Percentiles rank a stretch among this genome's conserved stretches.
Conservation (phyloP, 2,113 vertebrate species). For the Solenodon paradoxus region DNA sequence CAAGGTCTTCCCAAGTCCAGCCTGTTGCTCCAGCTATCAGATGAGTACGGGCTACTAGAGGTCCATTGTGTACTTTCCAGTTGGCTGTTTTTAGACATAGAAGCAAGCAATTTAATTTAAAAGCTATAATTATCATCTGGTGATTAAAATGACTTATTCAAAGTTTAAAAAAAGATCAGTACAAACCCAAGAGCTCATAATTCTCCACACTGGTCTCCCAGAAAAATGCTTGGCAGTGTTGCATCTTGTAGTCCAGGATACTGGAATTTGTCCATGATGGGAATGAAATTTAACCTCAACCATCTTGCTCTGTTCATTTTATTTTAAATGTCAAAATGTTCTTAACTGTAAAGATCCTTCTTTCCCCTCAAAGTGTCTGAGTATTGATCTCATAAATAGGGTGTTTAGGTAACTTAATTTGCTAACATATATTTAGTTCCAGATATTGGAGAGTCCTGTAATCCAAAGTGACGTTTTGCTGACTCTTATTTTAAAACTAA, state of each 20-base stretch:
- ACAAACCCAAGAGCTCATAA: constrained; percentile 18
- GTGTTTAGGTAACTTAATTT: constrained; percentile 41
- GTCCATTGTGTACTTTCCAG: constrained; percentile 41
- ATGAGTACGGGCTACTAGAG: background rate
- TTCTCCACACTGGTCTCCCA: constrained; percentile 6
- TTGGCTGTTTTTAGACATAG: constrained; percentile 50
- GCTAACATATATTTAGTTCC: constrained; percentile 14
- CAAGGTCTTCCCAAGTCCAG: constrained; percentile 3
- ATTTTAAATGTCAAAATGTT: constrained; percentile 21
- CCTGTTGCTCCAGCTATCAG: background rate
- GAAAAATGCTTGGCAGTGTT: background rate
- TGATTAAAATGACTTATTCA: constrained; percentile 51
- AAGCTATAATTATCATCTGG: constrained; percentile 59
- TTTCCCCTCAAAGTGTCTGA: background rate
- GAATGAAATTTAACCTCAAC: background rate
- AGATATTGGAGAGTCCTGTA: background rate
- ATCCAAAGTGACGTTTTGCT: constrained; percentile 30
- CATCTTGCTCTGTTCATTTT: background rate
- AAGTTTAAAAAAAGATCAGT: background rate
- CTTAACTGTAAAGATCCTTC: background rate
- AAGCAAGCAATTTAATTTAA: constrained; percentile 59
- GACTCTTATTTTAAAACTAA: constrained; percentile 21
- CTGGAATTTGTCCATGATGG: background rate
- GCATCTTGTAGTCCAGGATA: background rate
- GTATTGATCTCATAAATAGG: constrained; percentile 14